Evolutionary conservation across 2,888 invertebrate genomes (phyloP).

Genomic region (Xylophagus ater): DNA sequence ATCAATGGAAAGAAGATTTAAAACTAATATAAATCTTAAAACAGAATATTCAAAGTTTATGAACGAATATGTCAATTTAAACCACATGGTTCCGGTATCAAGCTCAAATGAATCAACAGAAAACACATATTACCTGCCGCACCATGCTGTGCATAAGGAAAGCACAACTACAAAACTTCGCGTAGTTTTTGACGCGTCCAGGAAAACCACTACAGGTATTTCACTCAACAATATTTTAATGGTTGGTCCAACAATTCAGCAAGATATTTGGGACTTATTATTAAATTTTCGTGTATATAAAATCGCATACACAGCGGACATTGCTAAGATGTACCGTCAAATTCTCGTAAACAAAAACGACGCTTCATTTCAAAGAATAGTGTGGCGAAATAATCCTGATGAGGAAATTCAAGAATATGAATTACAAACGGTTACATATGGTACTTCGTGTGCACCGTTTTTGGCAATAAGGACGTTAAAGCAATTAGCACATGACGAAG

Average conservation of each 20-base stretch:
- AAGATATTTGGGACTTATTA: slow-evolving; percentile 10
- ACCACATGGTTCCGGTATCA: no score
- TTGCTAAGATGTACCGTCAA: slow-evolving; percentile 16
- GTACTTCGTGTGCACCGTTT: slow-evolving; percentile 13
- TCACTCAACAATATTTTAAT: slow-evolving; percentile 12
- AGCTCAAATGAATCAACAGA: no score
- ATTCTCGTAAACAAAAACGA: slow-evolving; percentile 8
- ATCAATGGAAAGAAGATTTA: no score
- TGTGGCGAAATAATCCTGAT: slow-evolving; percentile 13
- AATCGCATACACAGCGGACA: slow-evolving; percentile 16
- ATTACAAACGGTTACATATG: slow-evolving; percentile 13
- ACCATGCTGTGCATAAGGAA: no score
- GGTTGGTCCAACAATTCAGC: slow-evolving; percentile 11
- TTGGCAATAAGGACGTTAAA: slow-evolving; percentile 5
- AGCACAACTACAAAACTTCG: slow-evolving; percentile 7
- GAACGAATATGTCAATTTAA: no score
- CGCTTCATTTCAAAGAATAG: slow-evolving; percentile 12
- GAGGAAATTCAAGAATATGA: slow-evolving; percentile 8
- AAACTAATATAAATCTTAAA: no score
- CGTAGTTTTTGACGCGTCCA: slow-evolving; percentile 13
- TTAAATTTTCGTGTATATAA: slow-evolving; percentile 9
- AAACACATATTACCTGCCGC: no score
- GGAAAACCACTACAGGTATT: slow-evolving; percentile 5
- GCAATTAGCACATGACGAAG: slow-evolving; percentile 10
- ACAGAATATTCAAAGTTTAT: no score